Conservation (phyloP, 2,797 vertebrate species). For the Calcarius lapponicus region DNA sequence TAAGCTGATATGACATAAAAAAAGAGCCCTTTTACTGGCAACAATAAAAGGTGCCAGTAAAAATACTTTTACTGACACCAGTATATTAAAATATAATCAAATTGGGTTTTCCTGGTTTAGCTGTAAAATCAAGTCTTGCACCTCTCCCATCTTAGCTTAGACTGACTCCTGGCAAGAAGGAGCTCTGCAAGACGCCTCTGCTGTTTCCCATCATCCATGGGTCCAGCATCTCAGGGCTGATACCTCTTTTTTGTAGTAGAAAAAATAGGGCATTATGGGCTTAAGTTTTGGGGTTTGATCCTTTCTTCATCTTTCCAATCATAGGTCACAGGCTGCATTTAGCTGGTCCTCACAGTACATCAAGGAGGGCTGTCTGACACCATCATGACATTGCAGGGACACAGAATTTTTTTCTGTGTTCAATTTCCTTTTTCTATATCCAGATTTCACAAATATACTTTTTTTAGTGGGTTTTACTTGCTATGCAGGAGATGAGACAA, state of each 20-base stretch:
- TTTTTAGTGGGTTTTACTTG: background rate
- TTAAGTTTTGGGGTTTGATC: background rate
- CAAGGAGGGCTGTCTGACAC: background rate
- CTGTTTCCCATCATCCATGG: background rate
- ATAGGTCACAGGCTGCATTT: background rate
- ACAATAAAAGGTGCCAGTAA: background rate
- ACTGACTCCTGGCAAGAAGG: background rate
- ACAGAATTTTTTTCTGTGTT: background rate
- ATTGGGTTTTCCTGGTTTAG: background rate
- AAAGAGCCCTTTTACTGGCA: too few species aligned
- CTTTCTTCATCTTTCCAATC: background rate
- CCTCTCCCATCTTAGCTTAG: background rate
- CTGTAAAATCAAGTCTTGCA: background rate
- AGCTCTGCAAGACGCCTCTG: background rate
- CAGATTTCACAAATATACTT: background rate
- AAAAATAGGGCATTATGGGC: background rate
- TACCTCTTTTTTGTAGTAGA: background rate
- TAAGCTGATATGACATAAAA: background rate
- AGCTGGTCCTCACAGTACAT: background rate
- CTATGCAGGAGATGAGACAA: background rate
- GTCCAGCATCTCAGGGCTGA: background rate
- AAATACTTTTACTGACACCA: background rate
- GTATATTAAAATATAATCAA: background rate
- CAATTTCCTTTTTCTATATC: background rate
- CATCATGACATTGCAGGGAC: background rate